phyloP scores from a whole-genome alignment of 1,140 invertebrate genomes.

The Drosophila ambigua region DNA sequence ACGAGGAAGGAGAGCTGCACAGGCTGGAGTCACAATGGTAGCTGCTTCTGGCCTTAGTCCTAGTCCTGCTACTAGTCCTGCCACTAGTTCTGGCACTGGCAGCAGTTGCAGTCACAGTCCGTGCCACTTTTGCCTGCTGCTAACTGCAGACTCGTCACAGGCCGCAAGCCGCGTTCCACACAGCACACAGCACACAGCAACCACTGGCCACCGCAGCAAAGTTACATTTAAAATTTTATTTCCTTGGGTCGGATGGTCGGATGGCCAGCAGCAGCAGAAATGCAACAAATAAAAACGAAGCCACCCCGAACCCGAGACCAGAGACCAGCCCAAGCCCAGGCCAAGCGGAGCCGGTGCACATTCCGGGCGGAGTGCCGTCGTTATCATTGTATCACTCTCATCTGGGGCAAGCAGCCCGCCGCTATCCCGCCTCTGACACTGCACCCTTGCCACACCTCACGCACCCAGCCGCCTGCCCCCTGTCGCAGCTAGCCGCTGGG shows the following conservation, averaged over 20 bases:
- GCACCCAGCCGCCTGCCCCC: no score
- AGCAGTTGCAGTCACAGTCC: not conserved
- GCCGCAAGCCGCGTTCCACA: slow-evolving; percentile 9
- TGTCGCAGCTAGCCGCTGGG: no score
- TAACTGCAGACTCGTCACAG: slow-evolving; percentile 26
- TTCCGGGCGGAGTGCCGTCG: not conserved
- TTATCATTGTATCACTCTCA: slow-evolving; percentile 46
- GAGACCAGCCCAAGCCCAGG: no score
- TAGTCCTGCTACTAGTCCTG: no score
- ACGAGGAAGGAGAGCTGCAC: no score
- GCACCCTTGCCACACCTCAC: no score
- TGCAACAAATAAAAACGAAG: slow-evolving; percentile 71
- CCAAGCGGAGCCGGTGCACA: not conserved
- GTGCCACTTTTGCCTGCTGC: slow-evolving; percentile 2
- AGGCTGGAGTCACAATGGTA: slow-evolving; percentile 26
- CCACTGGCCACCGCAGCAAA: slow-evolving; percentile 43
- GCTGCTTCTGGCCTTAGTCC: no score
- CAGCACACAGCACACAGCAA: slow-evolving; percentile 13
- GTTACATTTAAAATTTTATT: slow-evolving; percentile 68
- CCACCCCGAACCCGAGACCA: slow-evolving; percentile 5
- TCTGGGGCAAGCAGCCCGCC: slow-evolving; percentile 36
- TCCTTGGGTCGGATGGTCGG: slow-evolving; percentile 35
- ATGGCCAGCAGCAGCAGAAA: not conserved
- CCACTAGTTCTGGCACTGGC: no score
- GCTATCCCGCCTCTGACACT: slow-evolving; percentile 6